Evolutionary conservation across 2,888 invertebrate species (phyloP), one percentile per base, ranked within the genome.

Genomic region (Liodrosophila aerea): DNA sequence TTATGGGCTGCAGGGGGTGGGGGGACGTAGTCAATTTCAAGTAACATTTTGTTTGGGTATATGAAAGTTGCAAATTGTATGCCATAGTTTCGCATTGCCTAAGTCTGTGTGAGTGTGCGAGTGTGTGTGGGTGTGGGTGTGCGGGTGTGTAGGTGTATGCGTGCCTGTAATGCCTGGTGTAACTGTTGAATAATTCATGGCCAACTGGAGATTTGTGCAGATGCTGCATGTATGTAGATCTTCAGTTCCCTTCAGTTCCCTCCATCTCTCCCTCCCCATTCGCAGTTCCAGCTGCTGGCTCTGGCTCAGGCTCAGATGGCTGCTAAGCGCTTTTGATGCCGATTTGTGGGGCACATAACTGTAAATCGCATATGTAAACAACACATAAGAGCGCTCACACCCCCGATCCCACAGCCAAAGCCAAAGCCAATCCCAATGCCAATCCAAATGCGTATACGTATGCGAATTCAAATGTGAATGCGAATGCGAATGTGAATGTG

Each of bases 101-200:
- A 37, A 1, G 44, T 52, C 7, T 29, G 43, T 2, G 41, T 12
- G 15, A 0, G n/a, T 27, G n/a, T 33, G 31, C 16, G 30, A 31
- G 49, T 8, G 15, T 31, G 37, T 8, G 45, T 13, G 8, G n/a
- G n/a, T 18, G 33, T 13, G 30, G 13, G 13, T 33, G 29, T 13
- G 16, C 8, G 9, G 12, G 31, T 12, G 30, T 22, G 18, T 33
- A 29, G 13, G 29, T 4, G 27, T 29, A 9, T 51, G 33, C 30
- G 67, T 67, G 16, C 50, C 18, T 49, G 64, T 70, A 59, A 60
- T 70, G 58, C 52, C 78, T 34, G 41, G 16, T 41, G 29, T 41
- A 86, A 84, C 82, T 82, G 78, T 67, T 82, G 78, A 82, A 82
- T 82, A 84, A 82, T 82, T 82, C 81, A 82, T 82, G 78, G 78